Evolutionary conservation across 2,113 vertebrate species (phyloP).

Genomic region (Lycaon pictus): DNA sequence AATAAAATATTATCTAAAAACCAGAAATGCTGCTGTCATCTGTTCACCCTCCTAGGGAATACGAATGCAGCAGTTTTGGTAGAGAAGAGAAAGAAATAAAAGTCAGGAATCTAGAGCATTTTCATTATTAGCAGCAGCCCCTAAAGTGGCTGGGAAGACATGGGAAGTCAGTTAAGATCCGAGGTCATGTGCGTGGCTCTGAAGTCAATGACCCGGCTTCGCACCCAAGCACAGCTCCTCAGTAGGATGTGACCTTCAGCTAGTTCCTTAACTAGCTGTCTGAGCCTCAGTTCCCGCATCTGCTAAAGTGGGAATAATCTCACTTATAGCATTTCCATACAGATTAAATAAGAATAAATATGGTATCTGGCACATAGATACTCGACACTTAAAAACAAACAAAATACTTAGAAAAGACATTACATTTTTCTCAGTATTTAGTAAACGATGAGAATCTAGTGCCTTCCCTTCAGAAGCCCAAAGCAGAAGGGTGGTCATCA

Average conservation of each 20-base stretch:
- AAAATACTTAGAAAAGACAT: background rate
- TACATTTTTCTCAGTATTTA: background rate
- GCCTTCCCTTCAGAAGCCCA: background rate
- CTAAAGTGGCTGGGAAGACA: background rate
- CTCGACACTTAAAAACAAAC: constrained; percentile 25
- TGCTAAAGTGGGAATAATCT: background rate
- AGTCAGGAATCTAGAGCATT: background rate
- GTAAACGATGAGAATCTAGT: background rate
- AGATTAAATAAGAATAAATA: constrained; percentile 25
- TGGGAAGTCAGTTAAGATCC: background rate
- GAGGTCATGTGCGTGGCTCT: background rate
- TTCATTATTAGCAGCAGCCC: background rate
- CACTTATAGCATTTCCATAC: background rate
- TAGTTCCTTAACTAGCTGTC: background rate
- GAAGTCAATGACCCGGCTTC: background rate
- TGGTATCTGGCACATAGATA: background rate
- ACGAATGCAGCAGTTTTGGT: background rate
- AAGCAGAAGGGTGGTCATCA: background rate
- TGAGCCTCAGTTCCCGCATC: background rate
- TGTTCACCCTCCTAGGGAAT: background rate
- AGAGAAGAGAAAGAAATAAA: constrained; percentile 6
- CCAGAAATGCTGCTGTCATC: background rate
- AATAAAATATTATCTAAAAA: background rate
- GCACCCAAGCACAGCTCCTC: background rate
- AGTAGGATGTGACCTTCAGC: background rate